Evolutionary conservation across 2,113 vertebrate genomes (phyloP).

Genomic region (Lepisosteus osseus): DNA sequence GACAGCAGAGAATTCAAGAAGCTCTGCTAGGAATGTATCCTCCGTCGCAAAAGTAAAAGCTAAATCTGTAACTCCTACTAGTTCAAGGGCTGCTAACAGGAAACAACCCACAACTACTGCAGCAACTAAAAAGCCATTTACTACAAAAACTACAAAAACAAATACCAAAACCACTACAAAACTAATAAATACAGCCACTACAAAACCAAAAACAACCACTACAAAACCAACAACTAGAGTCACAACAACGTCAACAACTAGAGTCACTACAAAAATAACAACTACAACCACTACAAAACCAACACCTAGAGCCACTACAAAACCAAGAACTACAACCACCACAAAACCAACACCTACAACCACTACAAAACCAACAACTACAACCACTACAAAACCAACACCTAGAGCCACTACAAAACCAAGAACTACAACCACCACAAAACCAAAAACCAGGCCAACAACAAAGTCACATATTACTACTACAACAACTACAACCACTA

Average conservation of each 20-base stretch:
- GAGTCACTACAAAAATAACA: constrained; percentile 32
- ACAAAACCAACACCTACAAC: not conserved
- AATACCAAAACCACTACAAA: constrained; percentile 2
- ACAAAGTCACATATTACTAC: not conserved
- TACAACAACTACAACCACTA: not conserved
- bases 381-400: constrained; percentile 6
- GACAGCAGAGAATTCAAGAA: too few species aligned
- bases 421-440: not conserved
- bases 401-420: not conserved
- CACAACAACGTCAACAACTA: constrained; percentile 21
- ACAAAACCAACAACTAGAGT: constrained; percentile 20
- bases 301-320: constrained; percentile 8
- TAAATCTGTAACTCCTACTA: constrained; percentile 29
- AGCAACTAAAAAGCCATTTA: not conserved
- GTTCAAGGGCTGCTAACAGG: not conserved
- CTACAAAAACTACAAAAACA: constrained; percentile 12
- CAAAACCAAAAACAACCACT: not conserved
- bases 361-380: not conserved
- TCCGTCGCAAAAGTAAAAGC: not conserved
- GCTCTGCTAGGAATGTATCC: too few species aligned
- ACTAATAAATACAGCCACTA: constrained; percentile 13
- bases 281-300: constrained; percentile 12
- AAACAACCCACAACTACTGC: too few species aligned
- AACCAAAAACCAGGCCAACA: not conserved
- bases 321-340: constrained; percentile 3